Base-by-base conservation (phyloP, 2,888 invertebrate species). In the Melangyna quadrimaculata region DNA sequence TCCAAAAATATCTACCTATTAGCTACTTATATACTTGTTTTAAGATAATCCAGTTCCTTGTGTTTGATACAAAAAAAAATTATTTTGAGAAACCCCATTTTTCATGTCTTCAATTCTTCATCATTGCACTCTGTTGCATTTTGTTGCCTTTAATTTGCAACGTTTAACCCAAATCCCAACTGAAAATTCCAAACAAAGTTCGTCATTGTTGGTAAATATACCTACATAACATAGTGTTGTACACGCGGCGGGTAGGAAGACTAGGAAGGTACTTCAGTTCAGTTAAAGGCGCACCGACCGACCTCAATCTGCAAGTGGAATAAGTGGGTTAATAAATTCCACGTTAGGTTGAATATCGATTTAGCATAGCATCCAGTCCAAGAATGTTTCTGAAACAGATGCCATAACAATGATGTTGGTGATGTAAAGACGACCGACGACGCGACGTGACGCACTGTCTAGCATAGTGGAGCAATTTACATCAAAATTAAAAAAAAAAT, bases 271-370 rank as follows among this genome's bases (percentile, higher is more conserved):
- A 59, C 63, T 40, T 61, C 63, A 63, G 9, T 71, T 45, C 51
- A 59, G 19, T 27, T 73, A 79, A 51, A 57, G 82, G 51, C 69
- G 72, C 32, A 69, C 78, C 53, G 61, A 78, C 35, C 74, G 83
- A 79, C 79, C 83, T 79, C 65, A 79, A 79, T 79, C 43, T 48
- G 32, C 55, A 79, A 83, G 74, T 74, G 79, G 65, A 65, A 78
- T 70, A 78, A 81, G 81, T 80, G 70, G 71, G 35, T 43, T 43
- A 43, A 17, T 43, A 43, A 69, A 29, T 27, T 72, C 82, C 78
- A 82, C 82, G 82, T 82, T 73, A 51, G 67, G 51, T 57, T 51
- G 29, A 14, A 22, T 53, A 43, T 45, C 53, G 51, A 59, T 37
- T 63, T 27, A 22, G 24, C 51, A n/a, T 12, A 19, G 19, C 14